Percentiles rank a stretch among this genome's conserved stretches.
Conservation (phyloP, 2,888 invertebrate genomes). For the Gymnoscelis rufifasciata region DNA sequence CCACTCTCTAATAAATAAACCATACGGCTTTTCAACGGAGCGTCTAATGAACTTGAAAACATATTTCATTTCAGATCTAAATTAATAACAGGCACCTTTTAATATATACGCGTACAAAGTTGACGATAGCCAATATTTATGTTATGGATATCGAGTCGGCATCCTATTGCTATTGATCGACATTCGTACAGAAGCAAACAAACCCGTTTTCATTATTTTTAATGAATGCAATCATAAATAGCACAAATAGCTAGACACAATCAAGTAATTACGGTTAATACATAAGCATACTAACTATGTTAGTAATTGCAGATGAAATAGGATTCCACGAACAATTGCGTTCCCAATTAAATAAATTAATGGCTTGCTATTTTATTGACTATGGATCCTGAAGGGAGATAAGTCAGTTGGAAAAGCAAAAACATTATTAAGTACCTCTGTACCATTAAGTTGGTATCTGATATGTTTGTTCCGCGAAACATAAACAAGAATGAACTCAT, state of each 20-base stretch:
- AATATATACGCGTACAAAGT: conserved; percentile 2
- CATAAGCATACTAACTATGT: conserved; percentile 21
- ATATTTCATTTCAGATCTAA: conserved; percentile 10
- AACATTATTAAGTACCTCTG: conserved; percentile 37
- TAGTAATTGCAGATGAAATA: conserved; percentile 24
- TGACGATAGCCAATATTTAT: not conserved
- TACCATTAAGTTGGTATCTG: conserved; percentile 29
- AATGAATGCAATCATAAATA: conserved; percentile 21
- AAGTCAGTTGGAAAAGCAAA: conserved; percentile 45
- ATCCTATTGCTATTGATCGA: conserved; percentile 3
- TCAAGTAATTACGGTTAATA: conserved; percentile 20
- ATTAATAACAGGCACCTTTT: not conserved
- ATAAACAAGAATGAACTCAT: conserved; percentile 44
- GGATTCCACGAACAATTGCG: conserved; percentile 31
- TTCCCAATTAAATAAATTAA: conserved; percentile 27
- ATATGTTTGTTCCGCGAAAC: conserved; percentile 39
- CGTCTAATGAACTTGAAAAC: conserved; percentile 35
- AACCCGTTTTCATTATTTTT: conserved; percentile 16
- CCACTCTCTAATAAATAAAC: conserved; percentile 59
- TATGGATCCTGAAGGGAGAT: conserved; percentile 30
- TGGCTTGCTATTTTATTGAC: conserved; percentile 38
- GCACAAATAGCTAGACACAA: conserved; percentile 18
- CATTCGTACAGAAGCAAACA: conserved; percentile 4
- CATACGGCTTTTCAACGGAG: conserved; percentile 32
- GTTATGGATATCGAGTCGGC: not conserved